Percentiles rank a stretch among this genome's conserved stretches.
phyloP scores from a whole-genome alignment of 1,140 invertebrate genomes.

The Calycopis cecrops region DNA sequence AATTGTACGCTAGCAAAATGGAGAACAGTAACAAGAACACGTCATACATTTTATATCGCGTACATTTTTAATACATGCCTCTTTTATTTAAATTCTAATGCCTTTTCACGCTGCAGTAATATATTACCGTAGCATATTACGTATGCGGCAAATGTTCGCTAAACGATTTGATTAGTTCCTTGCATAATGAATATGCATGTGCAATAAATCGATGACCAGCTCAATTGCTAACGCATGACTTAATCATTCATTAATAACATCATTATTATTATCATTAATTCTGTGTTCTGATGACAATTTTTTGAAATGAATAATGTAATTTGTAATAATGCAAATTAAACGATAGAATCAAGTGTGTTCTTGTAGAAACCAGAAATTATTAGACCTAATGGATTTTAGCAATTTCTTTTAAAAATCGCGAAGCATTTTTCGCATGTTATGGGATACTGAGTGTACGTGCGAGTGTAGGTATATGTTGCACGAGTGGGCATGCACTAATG shows the following conservation, averaged over 20 bases:
- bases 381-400: too few relatives aligned
- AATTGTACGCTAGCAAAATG: too few relatives aligned
- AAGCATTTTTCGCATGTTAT: too few relatives aligned
- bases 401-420: too few relatives aligned
- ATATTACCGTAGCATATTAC: constrained; percentile 1
- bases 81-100: constrained; percentile 11
- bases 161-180: constrained; percentile 12
- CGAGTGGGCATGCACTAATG: too few relatives aligned
- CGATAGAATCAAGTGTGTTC: too few relatives aligned
- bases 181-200: constrained; percentile 11
- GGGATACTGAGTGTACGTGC: too few relatives aligned
- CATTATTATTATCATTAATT: not conserved
- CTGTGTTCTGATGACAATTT: not conserved
- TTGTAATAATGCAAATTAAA: not conserved
- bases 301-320: not conserved
- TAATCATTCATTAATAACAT: constrained; percentile 1
- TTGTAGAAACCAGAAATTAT: too few relatives aligned
- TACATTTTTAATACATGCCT: not conserved
- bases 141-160: constrained; percentile 8
- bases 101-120: constrained; percentile 4
- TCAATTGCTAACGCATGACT: constrained; percentile 1
- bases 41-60: not conserved
- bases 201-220: constrained; percentile 2
- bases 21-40: too few relatives aligned
- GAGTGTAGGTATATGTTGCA: too few relatives aligned